A percentile compares a stretch with the other conserved stretches of the same genome.
Conservation (phyloP, 2,797 vertebrate species). For the Pseudopleuronectes americanus region DNA sequence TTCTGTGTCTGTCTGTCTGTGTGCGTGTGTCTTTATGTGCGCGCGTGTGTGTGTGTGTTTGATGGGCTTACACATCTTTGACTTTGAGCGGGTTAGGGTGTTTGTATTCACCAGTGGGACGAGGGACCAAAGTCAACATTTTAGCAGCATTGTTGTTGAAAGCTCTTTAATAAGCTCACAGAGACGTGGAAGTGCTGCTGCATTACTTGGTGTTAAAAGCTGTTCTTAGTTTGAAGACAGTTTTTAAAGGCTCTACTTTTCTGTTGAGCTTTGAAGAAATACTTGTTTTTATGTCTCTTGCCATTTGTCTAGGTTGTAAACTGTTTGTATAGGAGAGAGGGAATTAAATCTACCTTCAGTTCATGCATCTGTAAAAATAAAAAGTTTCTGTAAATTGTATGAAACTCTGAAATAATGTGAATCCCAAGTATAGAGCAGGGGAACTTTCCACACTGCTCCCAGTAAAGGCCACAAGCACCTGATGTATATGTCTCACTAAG, state of each 20-base stretch:
- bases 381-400: neutral
- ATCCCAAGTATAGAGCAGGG: neutral
- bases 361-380: too few species aligned
- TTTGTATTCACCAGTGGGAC: conserved; percentile 76
- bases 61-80: conserved; percentile 73
- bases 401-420: neutral
- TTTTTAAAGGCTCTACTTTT: conserved; percentile 33
- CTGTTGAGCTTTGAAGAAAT: conserved; percentile 12
- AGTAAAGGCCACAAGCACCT: too few species aligned
- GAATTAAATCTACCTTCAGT: too few species aligned
- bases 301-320: conserved; percentile 1
- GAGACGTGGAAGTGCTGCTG: conserved; percentile 34
- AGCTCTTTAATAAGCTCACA: conserved; percentile 63
- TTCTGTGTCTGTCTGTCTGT: conserved; percentile 50
- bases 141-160: conserved; percentile 69
- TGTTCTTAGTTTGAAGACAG: conserved; percentile 50
- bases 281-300: conserved; percentile 28
- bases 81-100: conserved; percentile 77
- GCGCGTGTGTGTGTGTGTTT: conserved; percentile 56
- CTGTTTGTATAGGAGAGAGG: conserved; percentile 22
- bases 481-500: too few species aligned
- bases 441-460: neutral
- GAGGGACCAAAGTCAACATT: conserved; percentile 68
- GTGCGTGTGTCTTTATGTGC: conserved; percentile 61
- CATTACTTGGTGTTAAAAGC: conserved; percentile 56